Percentiles rank a stretch among this genome's conserved stretches.
These are phyloP conservation scores for Cherax destructor DNA, from an alignment of 1,140 invertebrate species.

Conservation along the genomic window DNA sequence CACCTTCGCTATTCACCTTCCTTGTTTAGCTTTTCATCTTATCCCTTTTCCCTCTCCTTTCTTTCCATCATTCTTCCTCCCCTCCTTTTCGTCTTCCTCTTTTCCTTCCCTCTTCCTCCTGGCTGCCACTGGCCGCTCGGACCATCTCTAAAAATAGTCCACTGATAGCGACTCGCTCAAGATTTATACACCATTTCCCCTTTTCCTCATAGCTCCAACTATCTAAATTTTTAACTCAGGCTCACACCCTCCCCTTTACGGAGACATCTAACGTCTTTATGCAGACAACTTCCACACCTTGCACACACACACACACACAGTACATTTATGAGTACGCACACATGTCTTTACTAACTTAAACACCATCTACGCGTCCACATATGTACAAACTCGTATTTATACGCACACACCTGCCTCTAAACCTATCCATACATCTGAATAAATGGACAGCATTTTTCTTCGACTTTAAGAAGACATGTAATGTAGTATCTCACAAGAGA, in stretches of 20 bases:
- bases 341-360: too few relatives aligned
- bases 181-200: conserved; percentile 24
- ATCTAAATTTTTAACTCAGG: neutral
- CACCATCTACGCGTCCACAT: too few relatives aligned
- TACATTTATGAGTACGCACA: too few relatives aligned
- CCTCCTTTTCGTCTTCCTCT: neutral
- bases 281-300: too few relatives aligned
- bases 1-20: neutral
- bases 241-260: neutral
- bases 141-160: conserved; percentile 34
- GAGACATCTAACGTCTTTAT: neutral
- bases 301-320: too few relatives aligned
- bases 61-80: neutral
- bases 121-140: conserved; percentile 24
- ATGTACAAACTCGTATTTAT: too few relatives aligned
- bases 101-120: neutral
- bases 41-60: neutral
- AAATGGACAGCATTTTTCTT: too few relatives aligned
- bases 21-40: neutral
- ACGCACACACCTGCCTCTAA: too few relatives aligned
- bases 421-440: too few relatives aligned
- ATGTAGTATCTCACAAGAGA: too few relatives aligned
- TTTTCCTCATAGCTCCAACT: neutral
- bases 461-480: too few relatives aligned
- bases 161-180: conserved; percentile 3